Base-by-base conservation (phyloP, 2,888 invertebrate genomes). In the Phorcus lineatus region DNA sequence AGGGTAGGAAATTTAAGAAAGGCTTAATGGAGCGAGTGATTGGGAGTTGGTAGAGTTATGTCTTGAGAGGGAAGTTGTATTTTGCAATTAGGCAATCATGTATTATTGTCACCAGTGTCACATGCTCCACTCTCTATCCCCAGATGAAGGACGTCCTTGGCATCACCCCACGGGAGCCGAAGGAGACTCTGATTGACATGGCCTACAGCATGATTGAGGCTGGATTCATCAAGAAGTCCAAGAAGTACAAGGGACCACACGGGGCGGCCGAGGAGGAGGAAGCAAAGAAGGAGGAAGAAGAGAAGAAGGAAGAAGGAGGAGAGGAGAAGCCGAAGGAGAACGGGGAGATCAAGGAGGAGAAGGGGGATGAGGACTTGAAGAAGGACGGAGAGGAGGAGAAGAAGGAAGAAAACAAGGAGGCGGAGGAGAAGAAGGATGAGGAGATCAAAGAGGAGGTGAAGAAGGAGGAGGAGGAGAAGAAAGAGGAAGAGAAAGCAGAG, bases 141-240 rank as follows among this genome's bases (percentile, higher is more conserved):
- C 86, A 94, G 94, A 93, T 94, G 92, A 91, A 91, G 84, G 91
- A 93, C 24, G 91, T 93, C 3, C 90, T 94, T 22, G 93, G 92
- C 9, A 91, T 94, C 54, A 91, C 93, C 36, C 94, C 94, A 74
- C 89, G 89, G 19, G 93, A 94, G 70, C 83, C 92, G 11, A 92
- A 93, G 74, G 91, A 92, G 62, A 94, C 94, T 4, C 83, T 94
- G 31, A 88, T 94, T 78, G 94, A 94, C 81, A 94, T 94, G 94
- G 94, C 93, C 16, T 93, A 94, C 88, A 92, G 93, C 75, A 88
- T 94, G 82, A 94, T 94, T 74, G 94, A 94, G 77, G 89, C 91
- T 57, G 94, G 94, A 66, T 91, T 94, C 74, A 91, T 94, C 4
- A 93, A 93, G 85, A 92, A 92, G 78, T 85, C 90, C 17, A 90